Evolutionary conservation across 2,888 invertebrate species (phyloP).

Genomic region (Baronia brevicornis): DNA sequence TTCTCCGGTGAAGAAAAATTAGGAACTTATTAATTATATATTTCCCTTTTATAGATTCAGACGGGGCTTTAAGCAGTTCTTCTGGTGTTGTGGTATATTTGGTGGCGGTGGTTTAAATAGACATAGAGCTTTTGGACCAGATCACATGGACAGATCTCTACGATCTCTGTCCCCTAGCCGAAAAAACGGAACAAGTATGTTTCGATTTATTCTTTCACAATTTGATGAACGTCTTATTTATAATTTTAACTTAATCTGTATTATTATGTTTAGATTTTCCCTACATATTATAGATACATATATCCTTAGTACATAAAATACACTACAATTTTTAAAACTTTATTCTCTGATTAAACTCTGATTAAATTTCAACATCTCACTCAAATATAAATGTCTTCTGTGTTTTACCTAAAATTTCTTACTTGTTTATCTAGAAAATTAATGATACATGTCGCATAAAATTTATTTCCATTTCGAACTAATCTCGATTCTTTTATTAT

Average conservation of each 20-base stretch:
- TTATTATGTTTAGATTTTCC: background rate
- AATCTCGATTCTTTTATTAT: too few relatives aligned
- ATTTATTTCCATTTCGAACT: too few relatives aligned
- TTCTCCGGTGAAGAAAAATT: too few relatives aligned
- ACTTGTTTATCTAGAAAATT: slow-evolving; percentile 8
- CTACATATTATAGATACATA: slow-evolving; percentile 7
- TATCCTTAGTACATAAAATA: too few relatives aligned
- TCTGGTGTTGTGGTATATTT: slow-evolving; percentile 88
- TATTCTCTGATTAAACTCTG: too few relatives aligned
- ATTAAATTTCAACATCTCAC: too few relatives aligned
- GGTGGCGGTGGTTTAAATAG: slow-evolving; percentile 81
- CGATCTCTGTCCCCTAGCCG: slow-evolving; percentile 79
- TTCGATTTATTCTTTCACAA: background rate
- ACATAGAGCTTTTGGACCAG: slow-evolving; percentile 84
- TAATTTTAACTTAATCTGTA: background rate
- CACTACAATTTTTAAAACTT: too few relatives aligned
- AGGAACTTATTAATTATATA: background rate
- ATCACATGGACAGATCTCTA: slow-evolving; percentile 85
- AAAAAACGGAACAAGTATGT: slow-evolving; percentile 66
- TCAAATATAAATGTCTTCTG: too few relatives aligned
- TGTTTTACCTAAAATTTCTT: background rate
- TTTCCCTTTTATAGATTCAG: slow-evolving; percentile 81
- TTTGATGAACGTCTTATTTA: slow-evolving; percentile 1
- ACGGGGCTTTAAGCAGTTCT: slow-evolving; percentile 93
- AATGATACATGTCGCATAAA: background rate